These are phyloP conservation scores for Helicoverpa armigera DNA, from an alignment of 1,140 invertebrate species.

Conservation along the genomic window DNA sequence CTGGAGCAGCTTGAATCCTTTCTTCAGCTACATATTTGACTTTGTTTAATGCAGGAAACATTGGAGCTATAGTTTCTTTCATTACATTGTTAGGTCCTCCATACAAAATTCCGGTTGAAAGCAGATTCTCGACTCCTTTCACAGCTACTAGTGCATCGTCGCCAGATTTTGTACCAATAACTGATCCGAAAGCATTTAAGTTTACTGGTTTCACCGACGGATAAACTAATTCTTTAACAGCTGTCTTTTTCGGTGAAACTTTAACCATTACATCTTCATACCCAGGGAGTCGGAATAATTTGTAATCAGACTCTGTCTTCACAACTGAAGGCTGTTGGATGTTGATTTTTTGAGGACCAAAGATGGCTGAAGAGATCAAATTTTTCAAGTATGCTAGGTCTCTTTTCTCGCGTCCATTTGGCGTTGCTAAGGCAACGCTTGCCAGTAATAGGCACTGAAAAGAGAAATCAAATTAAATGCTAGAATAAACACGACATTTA, in stretches of 20 bases:
- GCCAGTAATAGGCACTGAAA: slow-evolving; percentile 59
- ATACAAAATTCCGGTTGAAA: slow-evolving; percentile 52
- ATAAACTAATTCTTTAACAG: neutral
- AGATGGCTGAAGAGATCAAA: slow-evolving; percentile 39
- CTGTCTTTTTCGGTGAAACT: slow-evolving; percentile 41
- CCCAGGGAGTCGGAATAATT: slow-evolving; percentile 51
- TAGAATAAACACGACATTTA: neutral
- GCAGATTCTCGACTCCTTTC: slow-evolving; percentile 48
- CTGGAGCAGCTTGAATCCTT: neutral
- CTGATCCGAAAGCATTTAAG: slow-evolving; percentile 32
- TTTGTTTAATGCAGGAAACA: slow-evolving; percentile 4
- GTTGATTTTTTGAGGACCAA: neutral
- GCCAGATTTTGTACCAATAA: slow-evolving; percentile 50
- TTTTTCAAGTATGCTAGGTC: slow-evolving; percentile 50
- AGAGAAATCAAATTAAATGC: slow-evolving; percentile 5
- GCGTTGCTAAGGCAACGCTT: slow-evolving; percentile 32
- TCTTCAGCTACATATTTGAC: neutral
- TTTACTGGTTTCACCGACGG: slow-evolving; percentile 4
- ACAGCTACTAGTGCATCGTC: slow-evolving; percentile 50
- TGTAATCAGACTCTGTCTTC: slow-evolving; percentile 29
- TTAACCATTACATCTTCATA: slow-evolving; percentile 54
- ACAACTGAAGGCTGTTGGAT: neutral
- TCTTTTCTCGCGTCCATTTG: slow-evolving; percentile 52
- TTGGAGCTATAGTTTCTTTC: slow-evolving; percentile 29
- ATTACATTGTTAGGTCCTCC: slow-evolving; percentile 18